These are phyloP conservation scores for Nasonia longicornis DNA, from an alignment of 1,140 invertebrate species.

Conservation along the genomic window DNA sequence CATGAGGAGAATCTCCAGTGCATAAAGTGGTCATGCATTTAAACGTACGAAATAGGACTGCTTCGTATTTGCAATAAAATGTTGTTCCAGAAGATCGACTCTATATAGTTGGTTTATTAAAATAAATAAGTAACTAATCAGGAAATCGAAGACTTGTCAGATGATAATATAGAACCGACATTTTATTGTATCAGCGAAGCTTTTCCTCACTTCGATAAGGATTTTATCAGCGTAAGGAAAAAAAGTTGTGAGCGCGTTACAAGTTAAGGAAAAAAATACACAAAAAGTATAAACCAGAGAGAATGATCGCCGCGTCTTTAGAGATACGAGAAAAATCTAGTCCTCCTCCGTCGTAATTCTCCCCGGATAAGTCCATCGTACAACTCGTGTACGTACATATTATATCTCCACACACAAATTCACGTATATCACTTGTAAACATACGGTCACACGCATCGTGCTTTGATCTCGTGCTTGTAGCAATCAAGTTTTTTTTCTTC, in stretches of 20 bases:
- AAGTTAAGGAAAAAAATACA: no score
- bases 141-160: background rate
- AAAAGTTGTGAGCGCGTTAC: background rate
- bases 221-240: background rate
- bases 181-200: background rate
- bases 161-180: background rate
- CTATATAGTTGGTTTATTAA: background rate
- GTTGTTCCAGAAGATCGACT: background rate
- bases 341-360: constrained; percentile 22
- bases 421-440: background rate
- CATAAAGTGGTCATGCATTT: no score
- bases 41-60: background rate
- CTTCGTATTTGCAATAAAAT: background rate
- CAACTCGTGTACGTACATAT: background rate
- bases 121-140: background rate
- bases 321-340: constrained; percentile 21
- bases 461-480: background rate
- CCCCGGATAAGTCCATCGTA: constrained; percentile 12
- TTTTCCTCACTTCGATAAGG: background rate
- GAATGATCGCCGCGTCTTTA: background rate
- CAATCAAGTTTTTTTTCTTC: background rate
- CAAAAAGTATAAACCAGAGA: background rate
- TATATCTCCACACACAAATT: background rate
- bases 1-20: no score
- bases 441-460: background rate